Conservation (phyloP, 1,140 invertebrate species). For the Zelostemma sp. region DNA sequence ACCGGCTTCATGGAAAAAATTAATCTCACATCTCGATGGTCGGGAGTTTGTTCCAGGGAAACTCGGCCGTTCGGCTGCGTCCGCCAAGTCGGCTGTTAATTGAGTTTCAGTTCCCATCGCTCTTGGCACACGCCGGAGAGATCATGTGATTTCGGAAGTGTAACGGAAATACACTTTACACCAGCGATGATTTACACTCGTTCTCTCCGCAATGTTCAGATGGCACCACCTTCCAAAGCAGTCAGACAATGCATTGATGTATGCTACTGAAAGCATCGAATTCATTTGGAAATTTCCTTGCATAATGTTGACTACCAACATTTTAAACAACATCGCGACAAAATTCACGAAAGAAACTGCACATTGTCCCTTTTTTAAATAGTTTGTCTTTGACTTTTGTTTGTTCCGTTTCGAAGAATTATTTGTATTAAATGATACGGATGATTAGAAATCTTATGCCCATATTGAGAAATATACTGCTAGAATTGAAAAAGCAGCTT, state of each 20-base stretch:
- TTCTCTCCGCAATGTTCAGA: conserved; percentile 36
- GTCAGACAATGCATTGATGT: conserved; percentile 57
- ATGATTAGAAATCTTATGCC: too few relatives aligned
- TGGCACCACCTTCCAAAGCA: conserved; percentile 55
- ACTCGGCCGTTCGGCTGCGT: conserved; percentile 24
- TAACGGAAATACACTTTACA: conserved; percentile 27
- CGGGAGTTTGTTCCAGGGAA: conserved; percentile 13
- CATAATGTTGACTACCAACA: too few relatives aligned
- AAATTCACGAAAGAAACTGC: too few relatives aligned
- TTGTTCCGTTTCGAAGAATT: too few relatives aligned
- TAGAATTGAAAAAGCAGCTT: background rate
- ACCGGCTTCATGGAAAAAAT: conserved; percentile 31
- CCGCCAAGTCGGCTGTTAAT: conserved; percentile 50
- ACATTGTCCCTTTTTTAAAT: too few relatives aligned
- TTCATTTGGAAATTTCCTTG: too few relatives aligned
- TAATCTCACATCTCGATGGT: conserved; percentile 1
- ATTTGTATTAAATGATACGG: too few relatives aligned
- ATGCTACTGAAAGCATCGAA: conserved; percentile 48
- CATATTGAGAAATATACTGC: too few relatives aligned
- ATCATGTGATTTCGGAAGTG: conserved; percentile 40
- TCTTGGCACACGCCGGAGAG: conserved; percentile 9
- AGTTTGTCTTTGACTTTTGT: too few relatives aligned
- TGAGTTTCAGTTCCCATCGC: conserved; percentile 23
- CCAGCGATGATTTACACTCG: conserved; percentile 18
- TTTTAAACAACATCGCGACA: too few relatives aligned